phyloP scores from a whole-genome alignment of 37 sponge, comb jelly and placozoan species.

The Cladorhizidae sp. region DNA sequence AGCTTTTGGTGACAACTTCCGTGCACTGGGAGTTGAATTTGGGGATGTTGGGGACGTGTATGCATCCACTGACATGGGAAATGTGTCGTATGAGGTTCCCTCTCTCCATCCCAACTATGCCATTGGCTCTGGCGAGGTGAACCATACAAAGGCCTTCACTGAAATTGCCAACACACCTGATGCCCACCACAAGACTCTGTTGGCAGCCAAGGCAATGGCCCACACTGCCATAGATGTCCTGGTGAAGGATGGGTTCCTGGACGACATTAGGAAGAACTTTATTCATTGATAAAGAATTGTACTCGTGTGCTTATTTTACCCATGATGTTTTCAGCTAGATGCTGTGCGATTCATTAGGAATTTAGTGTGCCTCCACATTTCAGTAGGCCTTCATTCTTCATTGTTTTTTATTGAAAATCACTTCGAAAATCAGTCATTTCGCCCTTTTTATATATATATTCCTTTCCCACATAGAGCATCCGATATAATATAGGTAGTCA shows the following conservation, averaged over 20 bases:
- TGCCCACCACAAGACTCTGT: constrained; percentile 55
- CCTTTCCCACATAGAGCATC: too few relatives aligned
- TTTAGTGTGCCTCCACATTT: too few relatives aligned
- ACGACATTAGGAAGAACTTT: constrained; percentile 17
- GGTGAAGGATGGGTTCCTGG: constrained; percentile 29
- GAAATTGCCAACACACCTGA: constrained; percentile 49
- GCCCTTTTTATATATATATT: too few relatives aligned
- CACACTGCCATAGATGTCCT: constrained; percentile 71
- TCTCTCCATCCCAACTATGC: constrained; percentile 81
- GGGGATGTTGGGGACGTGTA: background rate
- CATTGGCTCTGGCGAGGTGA: constrained; percentile 63
- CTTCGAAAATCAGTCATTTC: too few relatives aligned
- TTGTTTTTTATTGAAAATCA: too few relatives aligned
- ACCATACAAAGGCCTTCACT: constrained; percentile 80
- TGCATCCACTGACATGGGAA: constrained; percentile 94
- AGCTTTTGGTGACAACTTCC: constrained; percentile 37
- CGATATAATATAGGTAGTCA: too few relatives aligned
- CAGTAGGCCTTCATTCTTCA: too few relatives aligned
- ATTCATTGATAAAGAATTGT: too few relatives aligned
- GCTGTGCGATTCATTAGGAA: too few relatives aligned
- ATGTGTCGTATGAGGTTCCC: constrained; percentile 83
- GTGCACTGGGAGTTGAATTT: background rate
- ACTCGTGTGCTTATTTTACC: too few relatives aligned
- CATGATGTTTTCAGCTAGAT: too few relatives aligned
- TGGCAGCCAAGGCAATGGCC: constrained; percentile 84